Percentiles rank a stretch among this genome's conserved stretches.
phyloP scores from a whole-genome alignment of 2,888 invertebrate species.

The Sphaeridia pumilis region DNA sequence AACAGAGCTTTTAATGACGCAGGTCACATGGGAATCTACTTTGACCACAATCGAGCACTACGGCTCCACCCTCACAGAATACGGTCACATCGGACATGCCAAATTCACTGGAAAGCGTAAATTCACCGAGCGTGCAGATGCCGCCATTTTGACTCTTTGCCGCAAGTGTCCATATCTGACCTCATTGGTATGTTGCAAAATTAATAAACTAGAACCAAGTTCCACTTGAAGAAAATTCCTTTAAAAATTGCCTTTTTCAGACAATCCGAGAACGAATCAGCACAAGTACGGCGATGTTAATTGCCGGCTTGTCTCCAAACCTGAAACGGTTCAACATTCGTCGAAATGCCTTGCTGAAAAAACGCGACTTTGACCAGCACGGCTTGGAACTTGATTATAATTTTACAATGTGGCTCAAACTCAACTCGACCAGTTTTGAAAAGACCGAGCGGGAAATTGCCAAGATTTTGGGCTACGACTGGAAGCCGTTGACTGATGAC shows the following conservation, averaged over 20 bases:
- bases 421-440: slow-evolving; percentile 52
- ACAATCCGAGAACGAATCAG: slow-evolving; percentile 63
- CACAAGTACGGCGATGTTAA: slow-evolving; percentile 58
- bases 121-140: slow-evolving; percentile 60
- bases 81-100: slow-evolving; percentile 57
- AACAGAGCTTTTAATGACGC: slow-evolving; percentile 20
- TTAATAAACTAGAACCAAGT: neutral
- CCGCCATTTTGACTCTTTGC: slow-evolving; percentile 53
- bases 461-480: slow-evolving; percentile 50
- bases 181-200: slow-evolving; percentile 50
- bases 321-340: slow-evolving; percentile 54
- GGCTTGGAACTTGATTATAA: slow-evolving; percentile 51
- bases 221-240: neutral
- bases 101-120: slow-evolving; percentile 53
- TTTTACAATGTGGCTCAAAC: slow-evolving; percentile 54
- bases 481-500: slow-evolving; percentile 55
- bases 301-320: slow-evolving; percentile 53
- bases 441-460: slow-evolving; percentile 56
- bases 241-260: slow-evolving; percentile 40
- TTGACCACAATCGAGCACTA: slow-evolving; percentile 52
- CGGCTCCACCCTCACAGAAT: slow-evolving; percentile 50
- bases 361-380: slow-evolving; percentile 45
- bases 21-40: slow-evolving; percentile 46
- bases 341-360: slow-evolving; percentile 56
- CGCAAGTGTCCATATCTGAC: slow-evolving; percentile 55